A percentile compares a stretch with the other conserved stretches of the same genome.
These are phyloP conservation scores for Erebia ligea DNA, from an alignment of 2,888 invertebrate species.

Conservation along the genomic window DNA sequence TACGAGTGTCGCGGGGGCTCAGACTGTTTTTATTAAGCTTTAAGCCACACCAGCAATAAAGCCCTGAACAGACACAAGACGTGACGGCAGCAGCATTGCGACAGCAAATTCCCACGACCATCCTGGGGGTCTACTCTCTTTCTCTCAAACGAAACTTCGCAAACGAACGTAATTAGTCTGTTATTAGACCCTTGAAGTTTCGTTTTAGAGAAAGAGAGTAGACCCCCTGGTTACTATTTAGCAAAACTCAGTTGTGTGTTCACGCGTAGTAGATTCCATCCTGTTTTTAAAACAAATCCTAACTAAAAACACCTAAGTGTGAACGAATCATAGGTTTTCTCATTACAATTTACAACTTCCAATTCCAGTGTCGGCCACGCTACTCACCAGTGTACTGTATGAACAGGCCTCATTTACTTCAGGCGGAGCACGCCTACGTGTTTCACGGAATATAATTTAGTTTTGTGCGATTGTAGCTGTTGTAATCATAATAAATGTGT, in stretches of 20 bases:
- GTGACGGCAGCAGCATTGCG: background rate
- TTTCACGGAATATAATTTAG: background rate
- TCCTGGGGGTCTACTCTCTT: no score
- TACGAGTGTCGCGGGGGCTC: constrained; percentile 13
- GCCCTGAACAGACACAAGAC: background rate
- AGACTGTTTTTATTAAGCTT: constrained; percentile 26
- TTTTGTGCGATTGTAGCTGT: background rate
- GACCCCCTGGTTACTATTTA: no score
- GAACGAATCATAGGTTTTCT: no score
- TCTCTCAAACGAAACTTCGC: no score
- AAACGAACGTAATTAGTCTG: no score
- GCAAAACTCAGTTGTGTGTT: no score
- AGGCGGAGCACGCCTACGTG: background rate
- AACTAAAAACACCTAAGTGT: no score
- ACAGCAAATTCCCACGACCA: no score
- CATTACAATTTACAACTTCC: background rate
- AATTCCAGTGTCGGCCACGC: background rate
- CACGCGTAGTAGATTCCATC: no score
- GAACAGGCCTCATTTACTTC: background rate
- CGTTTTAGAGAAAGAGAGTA: no score
- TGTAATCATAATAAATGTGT: background rate
- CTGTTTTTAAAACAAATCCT: no score
- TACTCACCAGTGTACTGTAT: background rate
- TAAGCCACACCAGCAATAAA: constrained; percentile 3
- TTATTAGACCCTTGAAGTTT: no score